Conservation (phyloP, 2,113 vertebrate species). For the Gallinago paraguaiae region DNA sequence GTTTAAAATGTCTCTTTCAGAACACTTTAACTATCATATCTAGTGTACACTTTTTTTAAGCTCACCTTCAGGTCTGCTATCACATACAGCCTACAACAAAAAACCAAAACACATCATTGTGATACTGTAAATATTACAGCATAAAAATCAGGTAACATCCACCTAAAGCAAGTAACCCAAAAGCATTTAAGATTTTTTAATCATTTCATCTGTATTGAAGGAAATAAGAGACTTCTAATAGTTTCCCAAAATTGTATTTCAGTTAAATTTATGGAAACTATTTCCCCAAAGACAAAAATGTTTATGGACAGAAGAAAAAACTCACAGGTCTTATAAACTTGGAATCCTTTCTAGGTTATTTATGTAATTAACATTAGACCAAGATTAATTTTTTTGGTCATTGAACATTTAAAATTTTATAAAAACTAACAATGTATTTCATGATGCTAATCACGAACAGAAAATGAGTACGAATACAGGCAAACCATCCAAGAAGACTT, state of each 20-base stretch:
- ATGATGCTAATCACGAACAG: background rate
- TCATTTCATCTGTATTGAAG: background rate
- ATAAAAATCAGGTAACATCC: background rate
- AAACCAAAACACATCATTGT: background rate
- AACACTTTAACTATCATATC: background rate
- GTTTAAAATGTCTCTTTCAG: background rate
- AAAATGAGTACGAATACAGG: background rate
- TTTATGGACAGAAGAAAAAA: background rate
- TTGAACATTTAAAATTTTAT: background rate
- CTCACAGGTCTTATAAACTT: background rate
- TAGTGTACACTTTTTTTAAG: background rate
- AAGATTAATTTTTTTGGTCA: background rate
- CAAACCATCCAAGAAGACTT: background rate
- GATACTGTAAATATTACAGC: background rate
- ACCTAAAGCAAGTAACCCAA: background rate
- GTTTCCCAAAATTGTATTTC: background rate
- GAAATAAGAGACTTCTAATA: background rate
- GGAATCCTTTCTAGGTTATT: background rate
- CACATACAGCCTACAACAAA: conserved; percentile 80
- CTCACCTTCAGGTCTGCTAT: conserved; percentile 85
- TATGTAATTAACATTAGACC: background rate
- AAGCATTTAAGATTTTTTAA: background rate
- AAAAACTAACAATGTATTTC: too few species aligned
- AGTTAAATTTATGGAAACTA: background rate
- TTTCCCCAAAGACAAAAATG: background rate